Evolutionary conservation across 2,113 vertebrate genomes (phyloP), one percentile per base, ranked within the genome.

Genomic region (Nyctereutes procyonoides): DNA sequence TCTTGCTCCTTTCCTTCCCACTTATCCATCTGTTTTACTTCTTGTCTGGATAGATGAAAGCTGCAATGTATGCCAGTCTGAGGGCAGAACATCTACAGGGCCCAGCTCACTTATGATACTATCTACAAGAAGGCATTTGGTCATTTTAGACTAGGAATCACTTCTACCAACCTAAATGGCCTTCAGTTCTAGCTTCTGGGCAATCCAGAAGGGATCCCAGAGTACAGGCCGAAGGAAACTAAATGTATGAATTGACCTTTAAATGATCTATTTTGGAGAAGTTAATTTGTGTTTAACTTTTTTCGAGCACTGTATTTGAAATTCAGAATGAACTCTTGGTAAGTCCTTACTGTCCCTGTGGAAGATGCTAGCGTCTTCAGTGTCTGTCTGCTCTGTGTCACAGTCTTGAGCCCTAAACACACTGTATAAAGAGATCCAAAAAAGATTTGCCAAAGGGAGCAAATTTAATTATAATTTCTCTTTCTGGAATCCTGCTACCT

Each of bases 401-500:
- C 16, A 71, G 22, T 76, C 32, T 96, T 88, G 77, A 85, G 10
- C 43, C 48, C 13, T 90, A 83, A 56, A 74, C 28, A 83, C 28
- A 30, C 28, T 30, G 5, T 28, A 53, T 71, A 89, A 85, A 86
- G 62, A 94, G 51, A 58, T 48, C 48, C 32, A 67, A 80, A 69
- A 63, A 55, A 63, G 63, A 67, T 88, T 92, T 86, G 35, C 11
- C 87, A 73, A n/a, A 82, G 88, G 38, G 48, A 89, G 62, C 43
- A 89, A 79, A 80, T 53, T 95, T 82, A 93, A 85, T 83, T 92
- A 35, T 15, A 19, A 8, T 55, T 79, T 22, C 2, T 74, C 4
- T 92, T 82, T 96, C 62, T 83, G 80, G 83, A 90, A 35, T 88
- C 76, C 48, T 89, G 24, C 28, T 96, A 80, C 90, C 63, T 93